phyloP scores from a whole-genome alignment of 2,888 invertebrate genomes.

The Ramazzottius varieornatus region DNA sequence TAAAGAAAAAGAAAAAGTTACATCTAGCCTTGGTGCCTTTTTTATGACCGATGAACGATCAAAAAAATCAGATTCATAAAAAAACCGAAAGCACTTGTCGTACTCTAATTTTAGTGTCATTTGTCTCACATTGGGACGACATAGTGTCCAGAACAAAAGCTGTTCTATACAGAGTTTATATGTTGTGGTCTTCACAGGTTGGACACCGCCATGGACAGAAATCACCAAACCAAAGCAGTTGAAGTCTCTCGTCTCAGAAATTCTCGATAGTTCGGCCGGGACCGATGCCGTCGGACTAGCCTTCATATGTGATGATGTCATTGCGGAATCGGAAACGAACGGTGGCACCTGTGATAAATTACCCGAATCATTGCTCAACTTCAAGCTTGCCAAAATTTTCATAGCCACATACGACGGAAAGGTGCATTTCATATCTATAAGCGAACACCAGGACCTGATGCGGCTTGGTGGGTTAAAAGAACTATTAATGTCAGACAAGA shows the following conservation, averaged over 20 bases:
- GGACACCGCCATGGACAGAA: conserved; percentile 2
- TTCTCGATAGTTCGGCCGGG: neutral
- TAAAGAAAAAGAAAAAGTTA: too few relatives aligned
- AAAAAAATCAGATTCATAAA: too few relatives aligned
- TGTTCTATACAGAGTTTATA: too few relatives aligned
- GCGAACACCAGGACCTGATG: neutral
- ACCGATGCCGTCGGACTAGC: neutral
- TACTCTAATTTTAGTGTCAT: too few relatives aligned
- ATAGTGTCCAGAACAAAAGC: too few relatives aligned
- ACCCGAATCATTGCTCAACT: neutral
- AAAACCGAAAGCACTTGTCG: too few relatives aligned
- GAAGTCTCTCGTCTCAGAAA: neutral
- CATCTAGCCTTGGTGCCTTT: too few relatives aligned
- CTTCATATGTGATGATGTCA: neutral
- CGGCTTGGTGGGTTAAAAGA: neutral
- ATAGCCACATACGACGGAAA: conserved; percentile 1
- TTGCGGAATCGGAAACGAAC: neutral
- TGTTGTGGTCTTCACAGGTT: too few relatives aligned
- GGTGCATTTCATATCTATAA: neutral
- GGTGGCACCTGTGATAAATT: too few relatives aligned
- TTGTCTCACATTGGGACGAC: too few relatives aligned
- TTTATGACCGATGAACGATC: too few relatives aligned
- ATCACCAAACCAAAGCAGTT: neutral
- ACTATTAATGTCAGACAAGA: neutral
- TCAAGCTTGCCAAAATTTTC: neutral